Conservation (phyloP, 2,797 vertebrate genomes). For the Catamblyrhynchus diadema region DNA sequence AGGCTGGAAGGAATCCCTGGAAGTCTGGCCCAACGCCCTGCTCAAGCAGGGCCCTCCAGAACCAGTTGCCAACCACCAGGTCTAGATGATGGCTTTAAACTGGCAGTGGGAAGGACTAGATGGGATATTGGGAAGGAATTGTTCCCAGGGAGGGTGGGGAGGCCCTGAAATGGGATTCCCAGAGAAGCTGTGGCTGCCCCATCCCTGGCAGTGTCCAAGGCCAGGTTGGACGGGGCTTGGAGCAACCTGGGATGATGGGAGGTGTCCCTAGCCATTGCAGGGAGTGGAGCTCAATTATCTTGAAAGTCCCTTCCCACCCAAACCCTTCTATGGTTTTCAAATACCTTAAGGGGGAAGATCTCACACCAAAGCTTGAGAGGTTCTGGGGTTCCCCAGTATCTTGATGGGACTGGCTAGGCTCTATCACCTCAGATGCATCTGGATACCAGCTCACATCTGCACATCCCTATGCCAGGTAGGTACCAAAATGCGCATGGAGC, state of each 20-base stretch:
- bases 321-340: not conserved
- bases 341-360: not conserved
- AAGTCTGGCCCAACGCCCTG: not conserved
- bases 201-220: not conserved
- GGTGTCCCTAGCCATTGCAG: not conserved
- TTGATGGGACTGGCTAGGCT: not conserved
- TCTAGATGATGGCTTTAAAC: not conserved
- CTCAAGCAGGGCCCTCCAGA: not conserved
- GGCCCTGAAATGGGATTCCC: not conserved
- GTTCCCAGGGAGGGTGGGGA: not conserved
- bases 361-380: not conserved
- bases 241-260: not conserved
- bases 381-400: not conserved
- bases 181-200: not conserved
- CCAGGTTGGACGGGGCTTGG: fast-evolving
- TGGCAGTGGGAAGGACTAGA: not conserved
- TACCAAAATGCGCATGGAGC: not conserved
- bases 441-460: not conserved
- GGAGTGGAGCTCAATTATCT: fast-evolving
- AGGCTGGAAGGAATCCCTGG: not conserved
- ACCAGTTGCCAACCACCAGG: not conserved
- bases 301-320: not conserved
- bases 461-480: fast-evolving
- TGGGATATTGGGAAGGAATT: not conserved
- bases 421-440: not conserved